Evolutionary conservation across 2,113 vertebrate genomes (phyloP).

Genomic region (Aphelocoma coerulescens): DNA sequence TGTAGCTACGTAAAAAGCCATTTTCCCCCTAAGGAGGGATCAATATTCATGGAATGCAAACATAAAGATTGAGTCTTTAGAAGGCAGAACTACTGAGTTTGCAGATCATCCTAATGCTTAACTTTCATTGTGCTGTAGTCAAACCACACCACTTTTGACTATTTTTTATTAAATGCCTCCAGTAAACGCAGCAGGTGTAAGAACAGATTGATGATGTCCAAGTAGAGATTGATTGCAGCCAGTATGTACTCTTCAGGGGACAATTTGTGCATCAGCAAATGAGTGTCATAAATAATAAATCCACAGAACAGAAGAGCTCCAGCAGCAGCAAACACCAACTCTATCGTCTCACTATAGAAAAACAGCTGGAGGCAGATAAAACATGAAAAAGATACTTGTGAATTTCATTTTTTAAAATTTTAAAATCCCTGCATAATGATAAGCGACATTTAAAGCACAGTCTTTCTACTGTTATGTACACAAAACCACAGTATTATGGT

Average conservation of each 20-base stretch:
- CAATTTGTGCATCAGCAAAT: constrained; percentile 90
- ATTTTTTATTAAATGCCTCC: constrained; percentile 90
- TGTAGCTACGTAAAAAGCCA: not conserved
- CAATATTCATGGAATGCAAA: constrained; percentile 6
- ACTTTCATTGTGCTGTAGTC: not conserved
- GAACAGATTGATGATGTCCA: constrained; percentile 95
- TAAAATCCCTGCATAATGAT: not conserved
- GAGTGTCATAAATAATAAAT: constrained; percentile 94
- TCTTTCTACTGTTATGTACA: not conserved
- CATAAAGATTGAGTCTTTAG: not conserved
- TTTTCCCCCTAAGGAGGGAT: not conserved
- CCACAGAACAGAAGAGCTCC: constrained; percentile 94
- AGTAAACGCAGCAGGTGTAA: constrained; percentile 86
- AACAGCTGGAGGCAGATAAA: constrained; percentile 78
- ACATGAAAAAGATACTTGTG: not conserved
- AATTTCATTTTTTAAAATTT: not conserved
- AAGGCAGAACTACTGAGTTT: not conserved
- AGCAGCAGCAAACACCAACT: constrained; percentile 79
- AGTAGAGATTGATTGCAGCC: constrained; percentile 92
- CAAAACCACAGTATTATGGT: not conserved
- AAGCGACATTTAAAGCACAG: not conserved
- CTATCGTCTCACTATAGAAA: constrained; percentile 82
- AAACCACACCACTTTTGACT: not conserved
- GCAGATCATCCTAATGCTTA: not conserved
- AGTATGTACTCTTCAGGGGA: constrained; percentile 94